Base-by-base conservation (phyloP, 2,797 vertebrate species). In the Streptopelia turtur region DNA sequence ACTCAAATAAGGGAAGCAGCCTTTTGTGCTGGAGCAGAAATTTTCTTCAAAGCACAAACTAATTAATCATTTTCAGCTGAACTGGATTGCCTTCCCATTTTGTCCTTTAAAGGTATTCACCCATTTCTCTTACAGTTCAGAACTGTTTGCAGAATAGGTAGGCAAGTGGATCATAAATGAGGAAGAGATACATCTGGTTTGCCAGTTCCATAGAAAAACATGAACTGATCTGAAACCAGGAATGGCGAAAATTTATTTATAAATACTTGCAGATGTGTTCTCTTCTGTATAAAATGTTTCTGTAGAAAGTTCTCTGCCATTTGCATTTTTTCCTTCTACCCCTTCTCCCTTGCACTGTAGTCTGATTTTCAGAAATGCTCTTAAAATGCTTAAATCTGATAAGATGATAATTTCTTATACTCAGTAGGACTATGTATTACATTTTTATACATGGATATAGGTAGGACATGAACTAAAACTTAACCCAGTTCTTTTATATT, bases 11-110 rank as follows among this genome's bases (percentile, higher is more conserved):
- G 28, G 28, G 35, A 88, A 81, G 25, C 43, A 77, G 39, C 33
- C 33, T 83, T 41, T 81, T 86, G 45, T 74, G 9, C 80, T 71
- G 37, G 41, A 78, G 72, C 78, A 78, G 37, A 71, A 75, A 71
- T 68, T 65, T 72, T 77, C 68, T 95, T 93, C 76, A 85, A 87
- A 94, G 76, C 20, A 17, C n/a, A 69, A 84, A 59, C 16, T 77
- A 87, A 77, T 93, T 66, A 80, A 72, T 76, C 10, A 59, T 80
- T 83, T 83, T 76, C 61, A 80, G 76, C 41, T 79, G 57, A 68
- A 68, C 27, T 89, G 47, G 61, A 74, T 87, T 93, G 37, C 43
- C 49, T 87, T 83, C 33, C 43, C 27, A 55, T 60, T 94, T 39
- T 59, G 5, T 83, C 68, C 47, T 82, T 75, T 89, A 71, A 68